Base-by-base conservation (phyloP, 2,888 invertebrate species). In the Diloba caeruleocephala region DNA sequence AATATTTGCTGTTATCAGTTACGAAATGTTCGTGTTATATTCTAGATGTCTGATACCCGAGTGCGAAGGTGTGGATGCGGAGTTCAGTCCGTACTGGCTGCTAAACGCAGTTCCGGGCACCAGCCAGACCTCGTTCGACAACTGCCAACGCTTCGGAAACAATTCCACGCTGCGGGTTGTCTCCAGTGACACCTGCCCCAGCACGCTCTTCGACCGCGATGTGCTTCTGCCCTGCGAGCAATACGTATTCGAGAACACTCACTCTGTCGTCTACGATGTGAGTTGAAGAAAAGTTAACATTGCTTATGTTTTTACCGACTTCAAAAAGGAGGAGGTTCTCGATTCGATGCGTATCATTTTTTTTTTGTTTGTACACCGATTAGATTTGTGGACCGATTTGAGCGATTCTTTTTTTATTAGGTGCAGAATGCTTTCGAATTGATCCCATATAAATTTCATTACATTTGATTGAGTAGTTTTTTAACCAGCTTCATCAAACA, bases 51-150 rank as follows among this genome's bases (percentile, higher is more conserved):
- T 81, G 4, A 84, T 87, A 2, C 79, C 81, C 0, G 84, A 86
- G 52, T 89, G 88, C 36, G 88, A 88, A 26, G 52, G 57, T 1
- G 55, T 41, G 1, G 48, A 74, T 4, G 58, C 82, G 0, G 77
- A 79, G 14, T 92, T 87, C 65, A 58, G 81, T 6, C 87, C 90
- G 0, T 31, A 78, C 0, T 95, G 95, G 94, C 63, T 94, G 15
- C 58, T 78, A 8, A 75, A 87, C 39, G 94, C 94, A 0, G 81
- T 92, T 5, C 94, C 94, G 0, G 78, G 51, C 0, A 15, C 74
- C 7, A 73, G 75, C 1, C 64, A 66, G 7, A 69, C 68, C n/a
- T 71, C 73, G 0, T 77, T 90, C 58, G 90, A 94, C 38, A 88
- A 88, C 44, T 95, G 95, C 65, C 79, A 83, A 37, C 87, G 94